Evolutionary conservation across 1,140 invertebrate species (phyloP), one percentile per base, ranked within the genome.

Genomic region (Conopomorpha cramerella): DNA sequence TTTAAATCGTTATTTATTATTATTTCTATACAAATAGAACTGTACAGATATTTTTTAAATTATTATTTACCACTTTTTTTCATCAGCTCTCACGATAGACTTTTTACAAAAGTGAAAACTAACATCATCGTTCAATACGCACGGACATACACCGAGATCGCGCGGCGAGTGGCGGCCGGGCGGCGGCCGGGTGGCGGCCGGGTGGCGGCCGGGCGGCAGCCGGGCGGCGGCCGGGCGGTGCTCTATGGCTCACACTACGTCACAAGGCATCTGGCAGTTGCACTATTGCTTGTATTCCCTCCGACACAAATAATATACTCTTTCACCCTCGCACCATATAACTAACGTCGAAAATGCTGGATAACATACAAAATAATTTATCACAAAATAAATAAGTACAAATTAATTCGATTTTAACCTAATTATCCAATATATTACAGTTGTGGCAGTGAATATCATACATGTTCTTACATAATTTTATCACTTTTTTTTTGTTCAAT

Each of bases 31-130:
- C 73, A 76, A 79, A 77, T 77, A 78, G 68, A 77, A 76, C 77
- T 79, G 73, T 79, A 79, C 77, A 79, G 72, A 74, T 72, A 71
- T 76, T 67, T 60, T 74, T 77, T 76, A 74, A 76, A 68, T 77
- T 72, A 71, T 63, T 67, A 72, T 77, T 71, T 66, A 70, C 67
- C 65, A 70, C 58, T 67, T 77, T 54, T n/a, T n/a, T 49, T 72
- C 70, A 67, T 58, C 54, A 60, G 48, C 52, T 73, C 59, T 71
- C 64, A 72, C 61, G 64, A 70, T 72, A 72, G 59, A 74, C 73
- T 77, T 79, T 77, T 77, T 79, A 79, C 77, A 79, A 77, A 79
- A 78, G 76, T 77, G 70, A 72, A 79, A 77, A 77, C 68, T 77
- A 78, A 67, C 72, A 71, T 70, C 68, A 67, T 52, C 44, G n/a